These are phyloP conservation scores for Syrista parreyssii DNA, from an alignment of 2,888 invertebrate genomes.

Conservation along the genomic window DNA sequence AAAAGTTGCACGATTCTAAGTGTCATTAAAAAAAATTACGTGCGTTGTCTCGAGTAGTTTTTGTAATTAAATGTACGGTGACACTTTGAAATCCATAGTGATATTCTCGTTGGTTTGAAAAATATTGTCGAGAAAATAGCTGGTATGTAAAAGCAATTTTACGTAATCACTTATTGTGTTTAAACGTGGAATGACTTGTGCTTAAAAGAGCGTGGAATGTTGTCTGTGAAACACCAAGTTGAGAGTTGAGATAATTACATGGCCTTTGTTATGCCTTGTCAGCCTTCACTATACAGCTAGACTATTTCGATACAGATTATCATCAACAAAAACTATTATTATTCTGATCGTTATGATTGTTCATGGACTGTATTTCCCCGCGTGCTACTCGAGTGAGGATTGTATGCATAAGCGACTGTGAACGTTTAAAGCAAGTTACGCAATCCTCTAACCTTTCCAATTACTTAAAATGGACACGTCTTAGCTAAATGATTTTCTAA, in stretches of 20 bases:
- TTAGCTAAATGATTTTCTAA: background rate
- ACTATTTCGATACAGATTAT: background rate
- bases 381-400: background rate
- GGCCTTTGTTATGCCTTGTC: background rate
- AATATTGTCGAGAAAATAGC: background rate
- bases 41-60: background rate
- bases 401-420: background rate
- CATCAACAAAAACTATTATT: background rate
- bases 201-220: background rate
- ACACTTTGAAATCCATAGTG: background rate
- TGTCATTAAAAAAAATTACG: background rate
- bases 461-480: background rate
- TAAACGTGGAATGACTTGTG: background rate
- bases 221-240: background rate
- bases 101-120: background rate
- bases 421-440: background rate
- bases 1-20: background rate
- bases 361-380: background rate
- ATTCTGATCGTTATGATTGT: background rate
- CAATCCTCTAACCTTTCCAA: background rate
- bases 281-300: background rate
- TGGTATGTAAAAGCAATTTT: background rate
- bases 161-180: background rate
- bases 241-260: background rate
- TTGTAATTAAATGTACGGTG: background rate